Evolutionary conservation across 2,113 vertebrate species (phyloP), one percentile per base, ranked within the genome.

Genomic region (Lepidiolamprologus cunningtoni): DNA sequence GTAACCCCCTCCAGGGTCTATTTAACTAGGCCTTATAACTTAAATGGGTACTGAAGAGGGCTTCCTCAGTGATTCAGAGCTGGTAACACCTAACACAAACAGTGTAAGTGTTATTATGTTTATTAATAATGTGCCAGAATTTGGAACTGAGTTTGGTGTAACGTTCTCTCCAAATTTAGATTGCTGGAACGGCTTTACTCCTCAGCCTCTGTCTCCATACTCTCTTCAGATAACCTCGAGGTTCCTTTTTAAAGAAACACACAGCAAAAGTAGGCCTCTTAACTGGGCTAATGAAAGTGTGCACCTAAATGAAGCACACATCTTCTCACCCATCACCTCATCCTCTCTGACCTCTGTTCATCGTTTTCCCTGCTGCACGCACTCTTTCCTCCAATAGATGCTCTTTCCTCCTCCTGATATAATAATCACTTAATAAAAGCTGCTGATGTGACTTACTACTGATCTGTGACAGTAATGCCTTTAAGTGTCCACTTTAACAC

Each of bases 281-380:
- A 94, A 94, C 91, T 94, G 86, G 92, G 94, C 91, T 94, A 95
- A 95, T 92, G 88, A 91, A 37, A 55, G 79, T 33, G 31, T 52
- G 90, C 33, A 61, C 79, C 87, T 94, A 79, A 89, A 89, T 82
- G 89, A 86, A 68, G 89, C 76, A 33, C 54, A 6, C 78, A 52
- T 66, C 42, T 73, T 47, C 47, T 73, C 86, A 82, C n/a, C 85
- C 53, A 9, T 86, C 86, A 42, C 73, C 80, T 57, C 78, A 28
- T 11, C 84, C 78, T 52, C 37, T 42, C 12, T 16, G 81, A 81
- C 47, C 71, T 84, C 83, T 80, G 57, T 7, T 86, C 63, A 52
- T 82, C n/a, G 3, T 81, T 86, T 54, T 37, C 33, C 61, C 58
- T 84, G 42, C 81, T 76, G 50, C 79, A 58, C 31, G 50, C 42